Conservation (phyloP, 1,140 invertebrate genomes). For the Micrasema minimum region DNA sequence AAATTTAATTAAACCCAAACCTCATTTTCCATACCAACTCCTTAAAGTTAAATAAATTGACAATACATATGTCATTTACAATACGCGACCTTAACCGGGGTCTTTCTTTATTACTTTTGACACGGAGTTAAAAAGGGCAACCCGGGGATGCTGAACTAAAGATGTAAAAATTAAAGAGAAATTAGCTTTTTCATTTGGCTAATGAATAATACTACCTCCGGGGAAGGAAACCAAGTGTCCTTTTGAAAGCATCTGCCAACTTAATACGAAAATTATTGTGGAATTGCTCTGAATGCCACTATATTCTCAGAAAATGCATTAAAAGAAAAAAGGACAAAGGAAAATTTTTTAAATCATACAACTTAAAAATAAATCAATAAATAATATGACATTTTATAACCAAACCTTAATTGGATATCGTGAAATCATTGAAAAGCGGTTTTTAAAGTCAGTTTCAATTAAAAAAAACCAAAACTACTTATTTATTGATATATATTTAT, state of each 20-base stretch:
- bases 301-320: neutral
- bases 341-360: neutral
- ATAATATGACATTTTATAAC: no score
- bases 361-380: neutral
- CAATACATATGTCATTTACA: neutral
- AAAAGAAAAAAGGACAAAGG: neutral
- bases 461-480: no score
- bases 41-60: no score
- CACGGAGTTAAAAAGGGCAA: constrained; percentile 7
- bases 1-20: no score
- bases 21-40: no score
- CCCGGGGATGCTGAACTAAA: neutral
- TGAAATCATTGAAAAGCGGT: no score
- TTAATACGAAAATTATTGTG: constrained; percentile 3
- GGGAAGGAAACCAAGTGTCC: neutral
- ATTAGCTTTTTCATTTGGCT: constrained; percentile 18
- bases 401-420: no score
- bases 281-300: neutral
- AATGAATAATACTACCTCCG: constrained; percentile 18
- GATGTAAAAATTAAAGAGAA: neutral
- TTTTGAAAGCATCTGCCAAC: neutral
- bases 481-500: no score
- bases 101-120: neutral
- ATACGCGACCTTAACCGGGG: neutral
- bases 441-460: no score